Base-by-base conservation (phyloP, 1,140 invertebrate genomes). In the Platorchestia sp. region DNA sequence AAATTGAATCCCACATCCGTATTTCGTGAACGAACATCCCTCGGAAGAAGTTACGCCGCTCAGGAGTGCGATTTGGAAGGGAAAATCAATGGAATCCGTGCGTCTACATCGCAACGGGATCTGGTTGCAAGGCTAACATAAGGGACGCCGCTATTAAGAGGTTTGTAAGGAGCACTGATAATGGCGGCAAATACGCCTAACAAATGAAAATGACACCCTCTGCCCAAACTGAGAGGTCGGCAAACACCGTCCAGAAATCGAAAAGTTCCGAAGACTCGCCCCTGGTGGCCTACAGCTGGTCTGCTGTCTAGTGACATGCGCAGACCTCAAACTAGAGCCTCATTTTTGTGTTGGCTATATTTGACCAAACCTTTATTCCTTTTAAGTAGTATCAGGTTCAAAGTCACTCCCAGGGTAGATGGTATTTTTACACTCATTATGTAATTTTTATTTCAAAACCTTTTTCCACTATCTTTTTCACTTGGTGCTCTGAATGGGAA, bases 161-260 rank as follows among this genome's bases (percentile, higher is more conserved):
- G 87, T 90, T 90, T 90, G 87, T 43, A 43, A 42, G 59, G 59
- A 75, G 59, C 59, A 90, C 41, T 45, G 87, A 90, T 90, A 90
- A 90, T 90, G 87, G 41, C 16, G 44, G 87, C 87, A 90, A 90
- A 90, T 45, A 90, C 87, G 87, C 87, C 87, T 90, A 90, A 90
- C 44, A 90, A 90, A 90, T 90, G 87, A 90, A 90, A 90, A 90
- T 90, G 41, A 90, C 44, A 90, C 87, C 87, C 5, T 41, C 59
- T 75, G 59, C 7, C 59, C 59, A 75, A 75, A 75, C 59, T 75
- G 59, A 75, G 59, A 75, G 59, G 59, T 75, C 59, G 14, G 59
- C 59, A 75, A 75, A 75, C 59, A 75, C 59, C 59, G 59, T 75
- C 59, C 14, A 75, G 59, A 75, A 75, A 75, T 75, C 59, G 59